A percentile compares a stretch with the other conserved stretches of the same genome.
These are phyloP conservation scores for Encarsia formosa DNA, from an alignment of 2,888 invertebrate species.

Conservation along the genomic window DNA sequence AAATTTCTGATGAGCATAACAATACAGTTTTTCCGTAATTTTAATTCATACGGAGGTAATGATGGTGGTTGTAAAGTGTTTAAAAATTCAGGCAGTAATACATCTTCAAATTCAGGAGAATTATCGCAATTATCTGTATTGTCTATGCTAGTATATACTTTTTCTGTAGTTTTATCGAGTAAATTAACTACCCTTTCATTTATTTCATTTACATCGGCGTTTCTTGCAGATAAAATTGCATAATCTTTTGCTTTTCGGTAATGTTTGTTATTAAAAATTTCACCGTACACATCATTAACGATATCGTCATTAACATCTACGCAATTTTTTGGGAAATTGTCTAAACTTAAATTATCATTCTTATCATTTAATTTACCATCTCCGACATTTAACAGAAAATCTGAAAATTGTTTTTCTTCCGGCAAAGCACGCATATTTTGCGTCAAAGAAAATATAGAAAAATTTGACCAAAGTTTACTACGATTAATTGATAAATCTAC, in stretches of 20 bases:
- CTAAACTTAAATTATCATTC: constrained; percentile 19
- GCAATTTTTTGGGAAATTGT: constrained; percentile 19
- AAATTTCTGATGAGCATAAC: constrained; percentile 28
- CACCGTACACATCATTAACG: constrained; percentile 18
- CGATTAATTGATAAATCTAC: constrained; percentile 31
- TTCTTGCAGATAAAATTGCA: constrained; percentile 30
- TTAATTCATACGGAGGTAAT: constrained; percentile 13
- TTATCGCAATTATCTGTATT: constrained; percentile 13
- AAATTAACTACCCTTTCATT: constrained; percentile 23
- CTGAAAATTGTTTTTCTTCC: constrained; percentile 26
- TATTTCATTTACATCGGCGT: constrained; percentile 30
- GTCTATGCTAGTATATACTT: constrained; percentile 20
- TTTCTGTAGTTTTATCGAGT: constrained; percentile 17
- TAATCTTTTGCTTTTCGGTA: constrained; percentile 18
- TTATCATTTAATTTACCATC: constrained; percentile 28
- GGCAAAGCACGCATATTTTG: constrained; percentile 29
- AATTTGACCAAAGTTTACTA: constrained; percentile 29
- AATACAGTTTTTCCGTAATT: constrained; percentile 13
- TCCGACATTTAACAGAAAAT: constrained; percentile 25
- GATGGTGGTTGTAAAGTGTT: constrained; percentile 14
- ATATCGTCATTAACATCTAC: constrained; percentile 18
- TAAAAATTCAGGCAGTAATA: constrained; percentile 18
- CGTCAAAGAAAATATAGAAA: constrained; percentile 27
- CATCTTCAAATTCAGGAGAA: constrained; percentile 3
- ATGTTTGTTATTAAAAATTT: constrained; percentile 10